Evolutionary conservation across 1,140 invertebrate species (phyloP), one percentile per base, ranked within the genome.

Genomic region (Drosophila kohkoa): DNA sequence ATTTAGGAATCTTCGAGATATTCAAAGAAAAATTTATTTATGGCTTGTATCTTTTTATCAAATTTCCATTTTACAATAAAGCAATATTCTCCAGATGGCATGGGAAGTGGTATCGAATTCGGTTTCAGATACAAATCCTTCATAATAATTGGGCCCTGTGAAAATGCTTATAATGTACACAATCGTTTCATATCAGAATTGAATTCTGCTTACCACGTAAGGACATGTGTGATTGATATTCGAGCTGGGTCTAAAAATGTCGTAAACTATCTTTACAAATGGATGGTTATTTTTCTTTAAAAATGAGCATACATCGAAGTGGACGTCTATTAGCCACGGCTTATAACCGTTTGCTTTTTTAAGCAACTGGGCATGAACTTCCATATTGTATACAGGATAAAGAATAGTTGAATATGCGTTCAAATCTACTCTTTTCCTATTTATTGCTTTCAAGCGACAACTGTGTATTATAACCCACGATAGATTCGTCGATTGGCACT

Each of bases 211-310:
- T 43, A 43, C 41, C 41, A 43, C 41, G 5, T 43, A 43, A 5
- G 41, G 41, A 43, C 41, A 43, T 43, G 41, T 43, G 41, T 43
- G 41, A 13, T 43, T 43, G 41, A 43, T n/a, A n/a, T 43, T 43
- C 3, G 41, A 43, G 8, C 8, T 43, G 41, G n/a, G 5, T 43
- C 11, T 43, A 5, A 43, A 3, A 3, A 43, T 43, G 41, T 13
- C 7, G n/a, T 13, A 13, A 3, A 43, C n/a, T 5, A 43, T 43
- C 3, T 43, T 43, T 13, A 13, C 3, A 13, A 43, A 3, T 7
- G 41, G 41, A 43, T 43, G 11, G 7, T 43, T 43, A n/a, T 7
- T 5, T 13, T 43, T 43, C 5, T n/a, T 43, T 13, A 43, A 43
- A 43, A 43, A 43, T n/a, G 4, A 4, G 7, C 41, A 43, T 5